phyloP scores from a whole-genome alignment of 23 tunicate species.

The Styela plicata region DNA sequence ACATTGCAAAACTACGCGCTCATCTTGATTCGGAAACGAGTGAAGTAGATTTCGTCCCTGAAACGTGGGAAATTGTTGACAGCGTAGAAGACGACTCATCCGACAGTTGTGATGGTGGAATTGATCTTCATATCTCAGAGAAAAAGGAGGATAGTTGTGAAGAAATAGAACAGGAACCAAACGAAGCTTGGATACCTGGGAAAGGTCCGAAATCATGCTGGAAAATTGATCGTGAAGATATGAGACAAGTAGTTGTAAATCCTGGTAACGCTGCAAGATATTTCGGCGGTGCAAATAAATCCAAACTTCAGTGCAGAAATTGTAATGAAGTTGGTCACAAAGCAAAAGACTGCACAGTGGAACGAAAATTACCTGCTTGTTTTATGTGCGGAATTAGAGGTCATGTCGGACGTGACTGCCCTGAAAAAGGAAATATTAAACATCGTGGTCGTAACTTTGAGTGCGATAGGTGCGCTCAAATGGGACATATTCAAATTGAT shows the following conservation, averaged over 20 bases:
- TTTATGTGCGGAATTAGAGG: slow-evolving; percentile 20
- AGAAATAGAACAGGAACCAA: not conserved
- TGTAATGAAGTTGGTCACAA: slow-evolving; percentile 30
- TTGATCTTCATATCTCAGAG: slow-evolving; percentile 16
- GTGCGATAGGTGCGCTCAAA: slow-evolving; percentile 25
- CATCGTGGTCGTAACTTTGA: not conserved
- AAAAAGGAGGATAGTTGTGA: not conserved
- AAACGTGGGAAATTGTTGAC: slow-evolving; percentile 30
- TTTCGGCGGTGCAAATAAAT: not conserved
- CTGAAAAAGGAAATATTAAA: not conserved
- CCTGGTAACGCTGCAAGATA: not conserved
- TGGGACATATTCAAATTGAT: slow-evolving; percentile 21
- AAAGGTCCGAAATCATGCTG: not conserved
- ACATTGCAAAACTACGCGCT: not conserved
- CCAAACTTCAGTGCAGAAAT: slow-evolving; percentile 19
- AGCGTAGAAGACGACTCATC: slow-evolving; percentile 3
- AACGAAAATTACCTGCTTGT: slow-evolving; percentile 11
- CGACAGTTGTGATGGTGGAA: not conserved
- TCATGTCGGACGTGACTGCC: slow-evolving; percentile 22
- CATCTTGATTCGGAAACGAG: not conserved
- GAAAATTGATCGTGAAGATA: not conserved
- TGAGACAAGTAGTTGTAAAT: not conserved
- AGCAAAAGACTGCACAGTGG: slow-evolving; percentile 27
- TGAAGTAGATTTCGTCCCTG: slow-evolving; percentile 14
- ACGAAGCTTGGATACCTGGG: not conserved